Evolutionary conservation across 2,888 invertebrate species (phyloP).

Genomic region (Polydrusus pterygomalis): DNA sequence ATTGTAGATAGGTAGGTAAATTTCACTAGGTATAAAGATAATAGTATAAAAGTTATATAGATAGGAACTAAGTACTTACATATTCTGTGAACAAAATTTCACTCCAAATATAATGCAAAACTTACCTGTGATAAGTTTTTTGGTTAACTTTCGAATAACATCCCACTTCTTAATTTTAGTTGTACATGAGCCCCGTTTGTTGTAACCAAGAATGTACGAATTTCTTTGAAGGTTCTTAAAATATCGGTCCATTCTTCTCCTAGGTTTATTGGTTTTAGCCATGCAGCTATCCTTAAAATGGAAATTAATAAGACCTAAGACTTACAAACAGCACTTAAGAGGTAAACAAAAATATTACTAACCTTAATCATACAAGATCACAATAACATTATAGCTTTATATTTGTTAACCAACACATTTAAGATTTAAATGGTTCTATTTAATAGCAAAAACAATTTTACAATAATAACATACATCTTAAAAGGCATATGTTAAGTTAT

Average conservation of each 20-base stretch:
- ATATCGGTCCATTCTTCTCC: conserved; percentile 44
- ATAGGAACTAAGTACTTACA: no score
- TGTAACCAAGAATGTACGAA: conserved; percentile 41
- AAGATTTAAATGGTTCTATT: conserved; percentile 3
- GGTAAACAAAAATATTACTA: conserved; percentile 25
- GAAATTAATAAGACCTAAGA: conserved; percentile 15
- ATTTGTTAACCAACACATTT: conserved; percentile 15
- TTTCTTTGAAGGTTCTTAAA: conserved; percentile 44
- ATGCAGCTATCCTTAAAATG: conserved; percentile 36
- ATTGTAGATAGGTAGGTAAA: no score
- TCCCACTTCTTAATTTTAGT: conserved; percentile 49
- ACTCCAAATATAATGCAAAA: no score
- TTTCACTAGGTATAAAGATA: no score
- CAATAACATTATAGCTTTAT: conserved; percentile 14
- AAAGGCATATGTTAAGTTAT: conserved; percentile 26
- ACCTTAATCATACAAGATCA: conserved; percentile 36
- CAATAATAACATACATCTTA: conserved; percentile 23
- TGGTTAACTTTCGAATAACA: conserved; percentile 37
- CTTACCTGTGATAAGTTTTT: conserved; percentile 37
- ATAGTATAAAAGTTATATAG: no score
- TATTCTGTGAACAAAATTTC: no score
- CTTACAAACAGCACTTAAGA: conserved; percentile 18
- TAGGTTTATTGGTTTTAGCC: conserved; percentile 35
- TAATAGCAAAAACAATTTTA: conserved; percentile 1
- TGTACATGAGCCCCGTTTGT: conserved; percentile 35